Percentiles rank a stretch among this genome's conserved stretches.
Evolutionary conservation across 2,113 vertebrate genomes (phyloP).

Genomic region (Solenodon paradoxus): DNA sequence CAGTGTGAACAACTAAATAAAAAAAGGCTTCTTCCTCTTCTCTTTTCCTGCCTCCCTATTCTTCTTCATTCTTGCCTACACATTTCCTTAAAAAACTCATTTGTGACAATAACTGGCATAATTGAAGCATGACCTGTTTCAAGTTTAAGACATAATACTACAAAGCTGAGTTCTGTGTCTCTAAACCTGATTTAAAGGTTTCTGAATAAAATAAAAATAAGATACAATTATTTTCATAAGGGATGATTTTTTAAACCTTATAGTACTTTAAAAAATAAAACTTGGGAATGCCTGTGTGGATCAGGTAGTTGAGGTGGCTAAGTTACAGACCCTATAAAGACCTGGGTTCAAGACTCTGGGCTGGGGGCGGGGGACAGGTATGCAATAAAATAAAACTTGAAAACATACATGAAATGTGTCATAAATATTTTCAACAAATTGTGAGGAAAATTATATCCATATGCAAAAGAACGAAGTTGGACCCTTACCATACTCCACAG

Average conservation of each 20-base stretch:
- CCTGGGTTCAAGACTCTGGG: no score
- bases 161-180: background rate
- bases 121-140: background rate
- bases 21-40: no score
- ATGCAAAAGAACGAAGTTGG: background rate
- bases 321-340: no score
- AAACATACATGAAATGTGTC: background rate
- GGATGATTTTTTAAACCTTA: background rate
- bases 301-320: no score
- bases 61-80: no score
- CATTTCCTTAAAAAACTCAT: no score
- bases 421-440: background rate
- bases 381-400: background rate
- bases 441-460: background rate
- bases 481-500: background rate
- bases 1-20: no score
- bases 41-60: no score
- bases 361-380: no score
- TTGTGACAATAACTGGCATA: background rate
- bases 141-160: background rate
- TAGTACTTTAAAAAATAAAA: background rate
- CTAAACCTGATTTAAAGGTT: background rate
- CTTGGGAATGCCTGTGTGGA: background rate
- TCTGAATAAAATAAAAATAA: background rate
- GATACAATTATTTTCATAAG: background rate